Percentiles rank a stretch among this genome's conserved stretches.
These are phyloP conservation scores for Thalassophryne amazonica DNA, from an alignment of 2,797 vertebrate genomes.

Conservation along the genomic window DNA sequence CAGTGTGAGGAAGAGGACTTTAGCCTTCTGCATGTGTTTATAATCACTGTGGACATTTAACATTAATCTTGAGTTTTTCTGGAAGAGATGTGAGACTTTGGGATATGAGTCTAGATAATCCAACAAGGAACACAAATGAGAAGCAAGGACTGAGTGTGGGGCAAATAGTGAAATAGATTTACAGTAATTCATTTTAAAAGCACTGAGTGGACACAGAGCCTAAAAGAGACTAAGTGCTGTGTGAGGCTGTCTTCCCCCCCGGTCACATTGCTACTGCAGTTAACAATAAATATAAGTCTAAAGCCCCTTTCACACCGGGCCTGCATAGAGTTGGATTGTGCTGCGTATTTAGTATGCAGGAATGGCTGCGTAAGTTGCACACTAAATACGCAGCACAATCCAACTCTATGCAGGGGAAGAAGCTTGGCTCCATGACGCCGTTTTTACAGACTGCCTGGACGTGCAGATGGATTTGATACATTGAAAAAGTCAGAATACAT, in stretches of 20 bases:
- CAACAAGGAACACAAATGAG: conserved; percentile 22
- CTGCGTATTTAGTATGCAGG: too few relatives aligned
- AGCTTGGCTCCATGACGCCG: too few relatives aligned
- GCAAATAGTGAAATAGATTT: conserved; percentile 6
- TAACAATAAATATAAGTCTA: too few relatives aligned
- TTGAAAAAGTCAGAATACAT: too few relatives aligned
- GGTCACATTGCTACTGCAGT: neutral
- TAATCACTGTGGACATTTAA: conserved; percentile 34
- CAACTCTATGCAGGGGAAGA: too few relatives aligned
- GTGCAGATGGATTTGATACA: too few relatives aligned
- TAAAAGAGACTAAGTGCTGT: neutral
- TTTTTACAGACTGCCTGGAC: too few relatives aligned
- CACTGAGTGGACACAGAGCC: neutral
- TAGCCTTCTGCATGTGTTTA: conserved; percentile 6
- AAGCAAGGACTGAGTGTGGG: neutral
- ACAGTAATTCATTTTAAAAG: neutral
- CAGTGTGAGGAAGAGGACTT: conserved; percentile 10
- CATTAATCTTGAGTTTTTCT: conserved; percentile 41
- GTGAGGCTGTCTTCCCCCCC: too few relatives aligned
- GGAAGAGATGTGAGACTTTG: conserved; percentile 46
- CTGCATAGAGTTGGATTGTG: too few relatives aligned
- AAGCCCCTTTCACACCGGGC: too few relatives aligned
- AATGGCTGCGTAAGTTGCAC: too few relatives aligned
- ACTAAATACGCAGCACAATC: too few relatives aligned
- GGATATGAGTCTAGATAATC: conserved; percentile 38